Evolutionary conservation across 2,888 invertebrate species (phyloP).

Genomic region (Brachynemurus nebulosus): DNA sequence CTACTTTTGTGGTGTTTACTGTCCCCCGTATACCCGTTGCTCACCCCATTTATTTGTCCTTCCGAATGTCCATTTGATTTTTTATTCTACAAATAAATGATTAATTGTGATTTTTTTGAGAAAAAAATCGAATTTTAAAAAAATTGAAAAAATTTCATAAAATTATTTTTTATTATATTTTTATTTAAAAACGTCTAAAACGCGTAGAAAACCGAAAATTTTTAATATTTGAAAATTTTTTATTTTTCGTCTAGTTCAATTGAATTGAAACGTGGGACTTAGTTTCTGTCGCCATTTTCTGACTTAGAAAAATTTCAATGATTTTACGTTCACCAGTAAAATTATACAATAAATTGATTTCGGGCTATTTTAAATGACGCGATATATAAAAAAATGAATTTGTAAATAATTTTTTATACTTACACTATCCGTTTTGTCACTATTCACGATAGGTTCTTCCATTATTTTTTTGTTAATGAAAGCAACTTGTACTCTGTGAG

Average conservation of each 20-base stretch:
- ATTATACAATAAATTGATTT: constrained; percentile 17
- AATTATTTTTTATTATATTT: constrained; percentile 8
- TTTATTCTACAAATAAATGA: constrained; percentile 3
- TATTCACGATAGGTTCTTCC: constrained; percentile 46
- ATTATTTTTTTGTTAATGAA: constrained; percentile 42
- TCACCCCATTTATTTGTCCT: constrained; percentile 60
- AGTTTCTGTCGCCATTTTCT: constrained; percentile 77
- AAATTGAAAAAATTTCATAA: constrained; percentile 9
- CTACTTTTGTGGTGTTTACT: constrained; percentile 37
- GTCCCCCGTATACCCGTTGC: constrained; percentile 51
- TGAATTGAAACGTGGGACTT: constrained; percentile 39
- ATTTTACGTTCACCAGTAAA: constrained; percentile 39
- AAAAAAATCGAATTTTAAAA: constrained; percentile 5
- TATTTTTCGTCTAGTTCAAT: neutral
- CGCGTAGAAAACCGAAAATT: constrained; percentile 3
- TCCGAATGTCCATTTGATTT: constrained; percentile 15
- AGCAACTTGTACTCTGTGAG: constrained; percentile 3
- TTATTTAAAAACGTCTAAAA: constrained; percentile 5
- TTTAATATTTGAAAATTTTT: constrained; percentile 3
- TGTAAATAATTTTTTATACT: constrained; percentile 32
- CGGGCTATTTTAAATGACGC: constrained; percentile 2
- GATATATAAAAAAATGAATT: constrained; percentile 7
- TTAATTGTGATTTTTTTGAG: no score
- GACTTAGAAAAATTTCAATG: constrained; percentile 57
- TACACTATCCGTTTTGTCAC: constrained; percentile 43